A percentile compares a stretch with the other conserved stretches of the same genome.
phyloP scores from a whole-genome alignment of 2,113 vertebrate genomes.

The Cololabis saira region DNA sequence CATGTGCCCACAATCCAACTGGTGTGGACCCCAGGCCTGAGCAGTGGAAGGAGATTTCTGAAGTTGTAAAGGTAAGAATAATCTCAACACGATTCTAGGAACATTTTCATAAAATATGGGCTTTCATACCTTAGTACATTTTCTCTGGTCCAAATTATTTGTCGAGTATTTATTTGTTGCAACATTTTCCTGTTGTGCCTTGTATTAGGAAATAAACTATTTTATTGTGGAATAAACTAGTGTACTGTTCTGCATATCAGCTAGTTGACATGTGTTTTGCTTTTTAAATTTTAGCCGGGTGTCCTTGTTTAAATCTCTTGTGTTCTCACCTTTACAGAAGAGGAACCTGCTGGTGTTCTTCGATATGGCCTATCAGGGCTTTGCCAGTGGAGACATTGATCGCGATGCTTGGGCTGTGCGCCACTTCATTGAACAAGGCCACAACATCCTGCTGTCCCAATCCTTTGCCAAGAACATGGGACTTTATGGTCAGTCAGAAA shows the following conservation, averaged over 20 bases:
- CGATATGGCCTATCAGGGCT: slow-evolving; percentile 99
- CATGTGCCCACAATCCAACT: slow-evolving; percentile 97
- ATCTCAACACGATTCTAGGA: neutral
- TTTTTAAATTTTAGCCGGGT: neutral
- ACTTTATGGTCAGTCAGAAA: slow-evolving; percentile 89
- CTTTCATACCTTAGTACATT: too few relatives aligned
- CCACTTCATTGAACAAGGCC: slow-evolving; percentile 94
- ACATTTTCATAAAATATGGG: neutral
- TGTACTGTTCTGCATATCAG: too few relatives aligned
- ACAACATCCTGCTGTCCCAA: slow-evolving; percentile 91
- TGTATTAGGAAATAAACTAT: too few relatives aligned
- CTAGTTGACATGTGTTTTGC: neutral
- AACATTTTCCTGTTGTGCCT: too few relatives aligned
- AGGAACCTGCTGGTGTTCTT: slow-evolving; percentile 93
- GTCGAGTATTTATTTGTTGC: too few relatives aligned
- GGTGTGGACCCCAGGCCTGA: slow-evolving; percentile 94
- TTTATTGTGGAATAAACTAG: too few relatives aligned
- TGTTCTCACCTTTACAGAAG: slow-evolving; percentile 81
- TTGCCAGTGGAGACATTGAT: slow-evolving; percentile 95
- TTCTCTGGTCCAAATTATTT: too few relatives aligned
- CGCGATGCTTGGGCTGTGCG: slow-evolving; percentile 96
- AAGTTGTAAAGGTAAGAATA: slow-evolving; percentile 86
- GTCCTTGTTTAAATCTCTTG: neutral
- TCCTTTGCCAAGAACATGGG: slow-evolving; percentile 99
- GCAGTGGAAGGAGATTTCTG: slow-evolving; percentile 94